phyloP scores from a whole-genome alignment of 2,888 invertebrate species.

The Caenorhabditis wallacei region DNA sequence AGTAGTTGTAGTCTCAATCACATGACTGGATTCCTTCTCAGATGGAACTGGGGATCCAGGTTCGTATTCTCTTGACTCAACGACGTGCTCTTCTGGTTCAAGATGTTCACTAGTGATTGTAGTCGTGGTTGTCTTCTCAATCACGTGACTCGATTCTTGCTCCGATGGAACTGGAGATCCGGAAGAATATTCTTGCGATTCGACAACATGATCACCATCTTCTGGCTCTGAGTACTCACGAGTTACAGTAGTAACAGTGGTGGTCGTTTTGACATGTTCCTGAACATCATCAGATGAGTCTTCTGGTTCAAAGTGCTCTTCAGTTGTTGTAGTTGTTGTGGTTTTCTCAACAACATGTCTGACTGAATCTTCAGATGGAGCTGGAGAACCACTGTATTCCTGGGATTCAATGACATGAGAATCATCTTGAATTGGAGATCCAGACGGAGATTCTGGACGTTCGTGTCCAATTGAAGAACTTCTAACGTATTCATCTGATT shows the following conservation, averaged over 20 bases:
- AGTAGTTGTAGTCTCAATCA: conserved; percentile 51
- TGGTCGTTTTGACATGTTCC: conserved; percentile 33
- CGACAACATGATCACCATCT: conserved; percentile 6
- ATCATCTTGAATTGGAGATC: conserved; percentile 34
- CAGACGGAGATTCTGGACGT: conserved; percentile 21
- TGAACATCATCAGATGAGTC: conserved; percentile 33
- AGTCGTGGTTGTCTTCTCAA: conserved; percentile 34
- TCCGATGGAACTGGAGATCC: conserved; percentile 49
- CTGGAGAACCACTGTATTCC: conserved; percentile 38
- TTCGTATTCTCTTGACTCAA: conserved; percentile 11
- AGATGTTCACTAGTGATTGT: conserved; percentile 20
- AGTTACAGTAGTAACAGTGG: conserved; percentile 46
- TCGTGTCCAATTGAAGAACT: conserved; percentile 10
- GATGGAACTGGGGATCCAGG: conserved; percentile 53
- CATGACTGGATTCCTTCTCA: conserved; percentile 4
- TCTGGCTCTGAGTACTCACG: conserved; percentile 34
- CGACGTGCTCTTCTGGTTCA: conserved; percentile 17
- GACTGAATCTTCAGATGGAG: conserved; percentile 31
- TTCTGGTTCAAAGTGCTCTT: conserved; percentile 41
- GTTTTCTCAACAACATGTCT: conserved; percentile 21
- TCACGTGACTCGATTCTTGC: neutral
- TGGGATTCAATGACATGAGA: conserved; percentile 35
- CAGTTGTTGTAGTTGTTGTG: conserved; percentile 46
- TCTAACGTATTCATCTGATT: conserved; percentile 23
- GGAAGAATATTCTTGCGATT: neutral